Percentiles rank a stretch among this genome's conserved stretches.
Conservation (phyloP, 92 coral and sea anemone genomes). For the Metridium senile region DNA sequence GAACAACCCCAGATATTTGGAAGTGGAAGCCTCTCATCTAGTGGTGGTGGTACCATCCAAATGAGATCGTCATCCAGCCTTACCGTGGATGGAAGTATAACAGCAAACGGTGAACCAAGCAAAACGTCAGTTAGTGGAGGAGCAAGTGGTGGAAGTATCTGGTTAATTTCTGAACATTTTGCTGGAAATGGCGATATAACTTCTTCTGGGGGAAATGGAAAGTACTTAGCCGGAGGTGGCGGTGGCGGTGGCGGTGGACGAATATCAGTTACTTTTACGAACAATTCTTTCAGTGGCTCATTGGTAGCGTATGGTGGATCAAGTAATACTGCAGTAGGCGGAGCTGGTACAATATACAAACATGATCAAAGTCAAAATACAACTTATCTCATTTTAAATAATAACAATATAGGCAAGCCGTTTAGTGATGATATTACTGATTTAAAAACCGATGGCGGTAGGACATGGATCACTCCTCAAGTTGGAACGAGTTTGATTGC, state of each 20-base stretch:
- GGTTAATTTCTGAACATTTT: conserved; percentile 44
- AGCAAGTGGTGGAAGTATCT: conserved; percentile 67
- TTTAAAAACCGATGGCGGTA: conserved; percentile 51
- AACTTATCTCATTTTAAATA: conserved; percentile 52
- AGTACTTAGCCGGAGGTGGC: conserved; percentile 35
- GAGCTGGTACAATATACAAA: conserved; percentile 59
- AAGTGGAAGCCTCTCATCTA: conserved; percentile 52
- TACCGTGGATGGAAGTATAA: conserved; percentile 58
- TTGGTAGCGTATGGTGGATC: conserved; percentile 61
- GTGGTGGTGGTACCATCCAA: conserved; percentile 60
- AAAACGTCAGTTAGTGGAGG: conserved; percentile 49
- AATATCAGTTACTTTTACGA: conserved; percentile 42
- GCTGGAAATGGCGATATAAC: conserved; percentile 57
- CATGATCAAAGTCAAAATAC: conserved; percentile 20
- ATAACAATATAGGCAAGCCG: conserved; percentile 55
- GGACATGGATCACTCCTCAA: conserved; percentile 60
- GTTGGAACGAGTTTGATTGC: conserved; percentile 29
- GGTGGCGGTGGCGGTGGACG: conserved; percentile 82
- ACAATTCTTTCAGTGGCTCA: conserved; percentile 55
- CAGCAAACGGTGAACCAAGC: conserved; percentile 50
- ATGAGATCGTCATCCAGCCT: conserved; percentile 31
- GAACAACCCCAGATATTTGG: conserved; percentile 53
- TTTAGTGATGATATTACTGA: conserved; percentile 51
- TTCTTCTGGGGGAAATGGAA: conserved; percentile 66
- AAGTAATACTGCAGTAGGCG: conserved; percentile 50